phyloP scores from a whole-genome alignment of 1,140 invertebrate species.

The Nasonia vitripennis region DNA sequence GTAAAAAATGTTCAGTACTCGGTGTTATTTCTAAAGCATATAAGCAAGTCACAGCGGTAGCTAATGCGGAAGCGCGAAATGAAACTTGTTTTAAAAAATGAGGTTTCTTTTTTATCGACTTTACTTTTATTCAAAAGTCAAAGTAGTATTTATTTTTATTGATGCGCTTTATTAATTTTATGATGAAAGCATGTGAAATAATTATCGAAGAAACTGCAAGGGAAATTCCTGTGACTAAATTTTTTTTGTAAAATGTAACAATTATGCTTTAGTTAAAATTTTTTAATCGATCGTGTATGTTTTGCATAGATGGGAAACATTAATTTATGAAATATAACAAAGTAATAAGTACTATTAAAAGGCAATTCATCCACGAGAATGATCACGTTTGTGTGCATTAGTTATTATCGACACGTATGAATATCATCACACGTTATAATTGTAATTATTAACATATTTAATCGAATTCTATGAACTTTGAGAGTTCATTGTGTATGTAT shows the following conservation, averaged over 20 bases:
- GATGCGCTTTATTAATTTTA: background rate
- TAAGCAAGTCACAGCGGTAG: background rate
- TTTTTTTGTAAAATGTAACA: background rate
- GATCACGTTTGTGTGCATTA: constrained; percentile 38
- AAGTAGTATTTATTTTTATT: background rate
- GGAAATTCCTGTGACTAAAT: background rate
- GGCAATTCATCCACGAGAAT: constrained; percentile 41
- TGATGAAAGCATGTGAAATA: background rate
- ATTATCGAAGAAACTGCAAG: background rate
- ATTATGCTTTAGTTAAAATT: constrained; percentile 15
- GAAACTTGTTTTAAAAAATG: background rate
- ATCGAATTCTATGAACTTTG: constrained; percentile 52
- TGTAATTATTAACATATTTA: constrained; percentile 49
- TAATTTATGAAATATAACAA: background rate
- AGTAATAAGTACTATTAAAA: background rate
- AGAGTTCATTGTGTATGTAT: constrained; percentile 55
- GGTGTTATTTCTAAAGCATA: constrained; percentile 11
- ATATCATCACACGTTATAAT: constrained; percentile 43
- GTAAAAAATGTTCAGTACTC: constrained; percentile 37
- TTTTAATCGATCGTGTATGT: constrained; percentile 24
- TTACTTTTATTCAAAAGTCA: background rate
- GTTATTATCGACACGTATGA: constrained; percentile 44
- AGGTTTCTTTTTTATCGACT: background rate
- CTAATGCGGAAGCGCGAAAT: background rate
- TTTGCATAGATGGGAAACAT: background rate